Evolutionary conservation across 2,888 invertebrate species (phyloP), one percentile per base, ranked within the genome.

Genomic region (Prenolepis imparis): DNA sequence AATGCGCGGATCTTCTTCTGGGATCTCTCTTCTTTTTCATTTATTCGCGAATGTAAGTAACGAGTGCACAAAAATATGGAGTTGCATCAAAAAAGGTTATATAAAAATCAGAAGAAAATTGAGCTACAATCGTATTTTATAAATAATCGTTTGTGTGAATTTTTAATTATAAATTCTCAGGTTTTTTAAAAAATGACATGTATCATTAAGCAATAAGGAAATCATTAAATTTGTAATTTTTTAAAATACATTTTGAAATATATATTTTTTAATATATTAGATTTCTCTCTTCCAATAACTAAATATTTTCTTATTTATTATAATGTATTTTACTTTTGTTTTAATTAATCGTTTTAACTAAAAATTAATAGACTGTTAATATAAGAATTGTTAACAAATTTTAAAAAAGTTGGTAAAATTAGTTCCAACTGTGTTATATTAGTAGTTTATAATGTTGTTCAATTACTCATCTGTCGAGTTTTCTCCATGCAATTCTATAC

Each of bases 1-100:
- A 66, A 66, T 28, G 66, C 32, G 36, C 21, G 36, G 28, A 81
- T 44, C 59, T 78, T 68, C 24, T 36, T 5, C 36, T 36, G 12
- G n/a, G 8, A n/a, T n/a, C 18, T 11, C 18, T 11, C 12, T 70
- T 36, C 61, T 70, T 61, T 61, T 18, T 48, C 12, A 80, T 6
- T 15, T 9, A 18, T 11, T 44, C 32, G 55, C 11, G n/a, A 77
- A 44, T 32, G 36, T 52, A 36, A 41, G 52, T 52, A 52, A 24
- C 11, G 18, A 21, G 15, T 32, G 21, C 4, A 24, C 8, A 12
- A 41, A 68, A 36, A 67, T 28, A 57, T 2, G 18, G 6, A 21
- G 0, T 6, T 9, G 21, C 1, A 3, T n/a, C 5, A n/a, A n/a
- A 66, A 24, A 2, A 21, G 12, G 0, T 12, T 48, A 28, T 9